Base-by-base conservation (phyloP, 2,888 invertebrate genomes). In the Poecilus cupreus region DNA sequence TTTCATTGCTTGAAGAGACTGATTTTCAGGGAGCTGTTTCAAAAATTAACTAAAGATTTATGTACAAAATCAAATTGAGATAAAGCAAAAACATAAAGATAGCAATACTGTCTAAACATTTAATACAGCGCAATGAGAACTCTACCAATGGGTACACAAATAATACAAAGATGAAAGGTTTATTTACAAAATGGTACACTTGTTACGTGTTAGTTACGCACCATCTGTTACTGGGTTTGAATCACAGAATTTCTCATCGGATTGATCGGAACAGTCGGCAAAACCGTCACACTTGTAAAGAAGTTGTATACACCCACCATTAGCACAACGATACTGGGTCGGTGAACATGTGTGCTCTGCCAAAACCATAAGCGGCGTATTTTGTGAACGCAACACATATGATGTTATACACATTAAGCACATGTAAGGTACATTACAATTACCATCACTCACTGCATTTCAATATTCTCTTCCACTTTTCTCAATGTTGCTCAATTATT, bases 291-390 rank as follows among this genome's bases (percentile, higher is more conserved):
- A 92, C 54, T 88, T 88, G 84, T 88, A 90, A 32, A 86, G 86
- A 72, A 88, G 87, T 80, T 90, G 89, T 84, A 94, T 92, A 88
- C 94, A 94, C 80, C 88, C 87, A 32, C 92, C 92, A 88, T 91
- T 92, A 83, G 88, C 88, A 88, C 95, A 95, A 85, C 89, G 91
- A 88, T 91, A 94, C 87, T 94, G 91, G 83, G 89, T 89, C 18
- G 87, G 74, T 18, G 87, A 87, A 87, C 94, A 94, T 77, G 90
- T 88, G 87, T 83, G 87, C 85, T 87, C 87, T 86, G 84, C 85
- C 85, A 85, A 84, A 84, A 83, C 82, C 82, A 83, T 83, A 80
- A 80, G 76, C 80, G 70, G 75, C 75, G 80, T 64, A 80, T 64
- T 72, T 72, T 80, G 80, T 80, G 80, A 80, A 80, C 80, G 80